These are phyloP conservation scores for Triplophysa tibetana DNA, from an alignment of 2,113 vertebrate species.

Conservation along the genomic window DNA sequence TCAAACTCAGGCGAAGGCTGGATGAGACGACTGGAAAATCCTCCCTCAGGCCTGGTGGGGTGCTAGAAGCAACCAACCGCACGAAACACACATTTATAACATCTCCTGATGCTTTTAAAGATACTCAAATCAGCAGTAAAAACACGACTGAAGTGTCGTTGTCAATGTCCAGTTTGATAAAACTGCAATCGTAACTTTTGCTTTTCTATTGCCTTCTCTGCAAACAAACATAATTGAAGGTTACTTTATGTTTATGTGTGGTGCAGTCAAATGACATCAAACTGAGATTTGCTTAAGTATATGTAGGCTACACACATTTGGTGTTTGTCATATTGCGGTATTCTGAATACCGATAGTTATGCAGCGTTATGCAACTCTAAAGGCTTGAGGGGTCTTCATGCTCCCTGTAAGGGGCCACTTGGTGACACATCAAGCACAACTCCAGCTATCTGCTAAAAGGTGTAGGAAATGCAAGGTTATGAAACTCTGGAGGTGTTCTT, in stretches of 20 bases:
- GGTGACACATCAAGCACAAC: neutral
- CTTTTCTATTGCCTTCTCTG: too few species aligned
- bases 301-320: too few species aligned
- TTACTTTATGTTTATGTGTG: too few species aligned
- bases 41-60: neutral
- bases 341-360: neutral
- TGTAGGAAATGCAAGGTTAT: neutral
- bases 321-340: neutral
- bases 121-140: neutral
- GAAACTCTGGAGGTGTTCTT: neutral
- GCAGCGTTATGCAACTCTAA: slow-evolving; percentile 48
- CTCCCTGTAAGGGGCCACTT: slow-evolving; percentile 37
- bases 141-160: neutral
- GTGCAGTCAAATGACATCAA: too few species aligned
- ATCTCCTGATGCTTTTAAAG: neutral
- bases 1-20: neutral
- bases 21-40: slow-evolving; percentile 23
- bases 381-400: slow-evolving; percentile 61
- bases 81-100: slow-evolving; percentile 20
- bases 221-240: too few species aligned
- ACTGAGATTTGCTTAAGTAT: too few species aligned
- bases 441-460: neutral
- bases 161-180: neutral
- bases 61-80: neutral
- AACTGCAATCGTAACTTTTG: too few species aligned